A percentile compares a stretch with the other conserved stretches of the same genome.
Evolutionary conservation across 1,140 invertebrate species (phyloP).

Genomic region (Bombus sylvicola): DNA sequence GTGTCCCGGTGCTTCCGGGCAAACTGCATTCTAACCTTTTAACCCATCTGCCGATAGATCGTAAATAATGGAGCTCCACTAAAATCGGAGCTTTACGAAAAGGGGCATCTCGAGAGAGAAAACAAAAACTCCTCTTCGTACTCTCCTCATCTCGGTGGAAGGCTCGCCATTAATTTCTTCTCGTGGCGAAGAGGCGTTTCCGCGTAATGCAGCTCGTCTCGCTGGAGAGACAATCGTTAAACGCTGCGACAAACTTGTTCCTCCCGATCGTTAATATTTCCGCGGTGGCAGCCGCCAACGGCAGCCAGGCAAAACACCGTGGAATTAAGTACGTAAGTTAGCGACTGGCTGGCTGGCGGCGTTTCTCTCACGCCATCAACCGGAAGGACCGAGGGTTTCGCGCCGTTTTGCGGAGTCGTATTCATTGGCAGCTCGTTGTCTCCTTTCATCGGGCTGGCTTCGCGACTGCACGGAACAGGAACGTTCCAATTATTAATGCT

Average conservation of each 20-base stretch:
- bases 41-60: slow-evolving; percentile 20
- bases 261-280: slow-evolving; percentile 36
- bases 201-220: background rate
- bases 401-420: background rate
- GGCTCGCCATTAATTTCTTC: slow-evolving; percentile 5
- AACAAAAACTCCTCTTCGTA: background rate
- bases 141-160: background rate
- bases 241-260: slow-evolving; percentile 25
- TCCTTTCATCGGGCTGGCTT: background rate
- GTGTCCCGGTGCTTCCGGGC: background rate
- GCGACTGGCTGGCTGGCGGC: background rate
- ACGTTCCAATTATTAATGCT: slow-evolving; percentile 28
- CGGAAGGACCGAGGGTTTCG: background rate
- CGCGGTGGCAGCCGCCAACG: background rate
- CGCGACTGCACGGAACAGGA: background rate
- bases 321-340: slow-evolving; percentile 39
- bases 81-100: background rate
- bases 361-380: slow-evolving; percentile 14
- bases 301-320: slow-evolving; percentile 17
- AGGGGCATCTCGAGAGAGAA: too few relatives aligned
- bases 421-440: slow-evolving; percentile 31
- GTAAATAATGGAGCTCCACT: slow-evolving; percentile 23
- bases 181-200: background rate
- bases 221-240: slow-evolving; percentile 35
- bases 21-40: slow-evolving; percentile 12